Percentiles rank a stretch among this genome's conserved stretches.
Conservation (phyloP, 2,113 vertebrate species). For the Elaphurus davidianus region DNA sequence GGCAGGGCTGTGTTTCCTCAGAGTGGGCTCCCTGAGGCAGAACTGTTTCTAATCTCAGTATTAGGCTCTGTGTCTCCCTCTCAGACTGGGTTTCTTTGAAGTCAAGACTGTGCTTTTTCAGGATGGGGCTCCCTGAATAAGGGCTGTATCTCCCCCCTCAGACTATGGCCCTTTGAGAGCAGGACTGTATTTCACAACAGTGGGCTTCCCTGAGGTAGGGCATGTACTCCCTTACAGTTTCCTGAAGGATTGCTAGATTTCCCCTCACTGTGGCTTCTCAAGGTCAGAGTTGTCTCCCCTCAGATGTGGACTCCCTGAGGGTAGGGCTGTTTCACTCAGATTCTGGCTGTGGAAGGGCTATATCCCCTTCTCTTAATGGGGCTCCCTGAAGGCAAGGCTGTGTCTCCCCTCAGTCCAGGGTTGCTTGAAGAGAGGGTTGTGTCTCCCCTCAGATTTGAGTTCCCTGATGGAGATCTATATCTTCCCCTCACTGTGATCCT, state of each 20-base stretch:
- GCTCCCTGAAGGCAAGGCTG: neutral
- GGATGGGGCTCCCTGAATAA: neutral
- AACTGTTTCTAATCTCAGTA: neutral
- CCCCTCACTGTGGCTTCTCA: neutral
- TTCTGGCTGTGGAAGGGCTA: neutral
- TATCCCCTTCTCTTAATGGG: neutral
- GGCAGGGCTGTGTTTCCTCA: neutral
- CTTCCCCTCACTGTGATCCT: neutral
- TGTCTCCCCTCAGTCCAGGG: neutral
- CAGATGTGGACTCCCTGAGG: neutral
- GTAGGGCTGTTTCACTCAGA: neutral
- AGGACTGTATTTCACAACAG: neutral
- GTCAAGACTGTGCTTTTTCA: neutral
- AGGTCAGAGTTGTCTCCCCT: neutral
- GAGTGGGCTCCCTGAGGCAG: neutral
- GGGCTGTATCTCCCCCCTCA: neutral
- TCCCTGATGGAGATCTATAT: neutral
- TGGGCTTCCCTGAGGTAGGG: neutral
- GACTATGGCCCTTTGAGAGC: neutral
- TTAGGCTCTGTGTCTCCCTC: neutral
- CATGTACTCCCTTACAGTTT: neutral
- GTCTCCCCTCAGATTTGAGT: neutral
- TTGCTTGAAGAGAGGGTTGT: neutral
- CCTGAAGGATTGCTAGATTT: neutral
- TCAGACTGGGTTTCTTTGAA: neutral